These are phyloP conservation scores for Spilosoma lubricipeda DNA, from an alignment of 2,888 invertebrate genomes.

Conservation along the genomic window DNA sequence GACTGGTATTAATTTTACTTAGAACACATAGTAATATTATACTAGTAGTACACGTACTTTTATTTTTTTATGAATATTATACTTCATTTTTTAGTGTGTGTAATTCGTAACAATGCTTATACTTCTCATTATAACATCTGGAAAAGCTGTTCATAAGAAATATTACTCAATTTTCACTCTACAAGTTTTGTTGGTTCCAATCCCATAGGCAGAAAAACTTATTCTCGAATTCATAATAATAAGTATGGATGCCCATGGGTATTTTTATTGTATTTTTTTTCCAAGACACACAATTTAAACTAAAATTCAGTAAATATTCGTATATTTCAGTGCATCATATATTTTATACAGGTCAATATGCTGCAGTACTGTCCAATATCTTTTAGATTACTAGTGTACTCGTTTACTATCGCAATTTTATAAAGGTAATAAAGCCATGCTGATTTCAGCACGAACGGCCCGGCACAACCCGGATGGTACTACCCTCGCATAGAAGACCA, in stretches of 20 bases:
- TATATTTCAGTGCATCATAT: no score
- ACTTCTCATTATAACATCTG: neutral
- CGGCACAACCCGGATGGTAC: no score
- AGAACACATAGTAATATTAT: neutral
- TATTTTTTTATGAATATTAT: neutral
- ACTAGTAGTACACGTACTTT: neutral
- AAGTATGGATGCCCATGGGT: no score
- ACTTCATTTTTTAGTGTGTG: neutral
- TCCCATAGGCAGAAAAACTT: no score
- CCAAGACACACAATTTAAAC: neutral
- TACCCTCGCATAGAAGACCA: no score
- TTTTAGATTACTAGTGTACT: neutral
- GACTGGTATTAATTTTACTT: constrained; percentile 42
- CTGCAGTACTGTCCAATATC: neutral
- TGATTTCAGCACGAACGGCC: no score
- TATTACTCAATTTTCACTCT: neutral
- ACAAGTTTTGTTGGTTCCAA: no score
- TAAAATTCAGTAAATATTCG: neutral
- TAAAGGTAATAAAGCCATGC: neutral
- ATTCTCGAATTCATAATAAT: no score
- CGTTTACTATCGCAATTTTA: neutral
- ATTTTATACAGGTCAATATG: no score
- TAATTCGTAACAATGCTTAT: neutral
- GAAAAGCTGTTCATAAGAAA: neutral
- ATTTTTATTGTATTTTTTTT: no score